Base-by-base conservation (phyloP, 2,797 vertebrate genomes). In the Pampus argenteus region DNA sequence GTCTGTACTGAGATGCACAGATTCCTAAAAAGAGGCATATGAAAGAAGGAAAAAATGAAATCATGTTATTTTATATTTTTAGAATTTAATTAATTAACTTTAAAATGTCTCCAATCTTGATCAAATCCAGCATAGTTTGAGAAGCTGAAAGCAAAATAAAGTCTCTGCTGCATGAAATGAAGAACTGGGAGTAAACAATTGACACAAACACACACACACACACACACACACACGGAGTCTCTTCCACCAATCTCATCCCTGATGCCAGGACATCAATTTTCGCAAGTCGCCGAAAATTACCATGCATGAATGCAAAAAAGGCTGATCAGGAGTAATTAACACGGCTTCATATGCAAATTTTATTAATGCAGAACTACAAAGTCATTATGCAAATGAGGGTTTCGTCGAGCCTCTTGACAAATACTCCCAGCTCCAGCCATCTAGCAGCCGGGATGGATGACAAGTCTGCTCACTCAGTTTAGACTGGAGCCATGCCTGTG, bases 321-420 rank as follows among this genome's bases (percentile, higher is more conserved):
- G 96, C 97, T 98, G 97, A 99, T 98, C 97, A 98, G 96, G 96
- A 99, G 97, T 99, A 98, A 99, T 99, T 99, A 99, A 99, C 97
- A 97, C 95, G 95, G 97, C 97, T 98, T 99, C 97, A 98, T 98
- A 98, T 99, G 97, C 97, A 98, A 99, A 99, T 98, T 97, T 96
- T 98, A 99, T 99, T 99, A 98, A 99, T 98, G 97, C 97, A 98
- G 97, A 98, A 99, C 97, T 98, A 98, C 97, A 99, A 98, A 99
- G 97, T 99, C 96, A 98, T 98, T 98, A 99, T 99, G 97, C 96
- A 98, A 97, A 98, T 99, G 92, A 95, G 96, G 96, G 95, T 95
- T 97, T 96, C 95, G 96, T 96, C 95, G 95, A 97, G 97, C 97
- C 96, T 98, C 97, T 97, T 98, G 97, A 98, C 97, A 98, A 98